Evolutionary conservation across 1,140 invertebrate genomes (phyloP).

Genomic region (Bombus turneri): DNA sequence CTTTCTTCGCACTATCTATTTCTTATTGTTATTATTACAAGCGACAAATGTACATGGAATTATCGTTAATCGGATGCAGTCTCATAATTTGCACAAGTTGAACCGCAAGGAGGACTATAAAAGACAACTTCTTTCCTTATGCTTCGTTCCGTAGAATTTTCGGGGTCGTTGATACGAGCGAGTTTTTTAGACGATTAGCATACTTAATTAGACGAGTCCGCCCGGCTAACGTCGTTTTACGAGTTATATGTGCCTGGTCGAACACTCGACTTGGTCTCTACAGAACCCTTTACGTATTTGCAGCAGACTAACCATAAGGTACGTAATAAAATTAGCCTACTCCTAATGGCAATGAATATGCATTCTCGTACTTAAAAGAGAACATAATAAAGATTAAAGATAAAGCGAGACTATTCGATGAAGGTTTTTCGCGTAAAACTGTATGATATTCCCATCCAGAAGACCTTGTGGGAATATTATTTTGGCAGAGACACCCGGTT

Average conservation of each 20-base stretch:
- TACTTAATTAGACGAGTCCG: conserved; percentile 67
- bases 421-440: not conserved
- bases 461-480: not conserved
- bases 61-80: not conserved
- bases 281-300: conserved; percentile 30
- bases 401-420: not conserved
- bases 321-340: conserved; percentile 8
- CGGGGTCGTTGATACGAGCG: conserved; percentile 36
- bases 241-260: conserved; percentile 55
- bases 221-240: conserved; percentile 47
- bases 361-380: no score
- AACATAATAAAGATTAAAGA: not conserved
- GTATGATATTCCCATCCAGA: not conserved
- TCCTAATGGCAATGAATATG: not conserved
- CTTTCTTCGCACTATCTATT: not conserved
- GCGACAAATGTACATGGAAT: not conserved
- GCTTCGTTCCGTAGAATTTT: conserved; percentile 27
- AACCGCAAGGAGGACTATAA: not conserved
- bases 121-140: conserved; percentile 6
- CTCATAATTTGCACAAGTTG: conserved; percentile 6
- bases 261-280: conserved; percentile 43
- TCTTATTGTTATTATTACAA: not conserved
- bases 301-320: conserved; percentile 33
- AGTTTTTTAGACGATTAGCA: conserved; percentile 62
- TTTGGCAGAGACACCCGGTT: not conserved